These are phyloP conservation scores for Campylomormyrus numenius DNA, from an alignment of 2,113 vertebrate genomes.

Conservation along the genomic window DNA sequence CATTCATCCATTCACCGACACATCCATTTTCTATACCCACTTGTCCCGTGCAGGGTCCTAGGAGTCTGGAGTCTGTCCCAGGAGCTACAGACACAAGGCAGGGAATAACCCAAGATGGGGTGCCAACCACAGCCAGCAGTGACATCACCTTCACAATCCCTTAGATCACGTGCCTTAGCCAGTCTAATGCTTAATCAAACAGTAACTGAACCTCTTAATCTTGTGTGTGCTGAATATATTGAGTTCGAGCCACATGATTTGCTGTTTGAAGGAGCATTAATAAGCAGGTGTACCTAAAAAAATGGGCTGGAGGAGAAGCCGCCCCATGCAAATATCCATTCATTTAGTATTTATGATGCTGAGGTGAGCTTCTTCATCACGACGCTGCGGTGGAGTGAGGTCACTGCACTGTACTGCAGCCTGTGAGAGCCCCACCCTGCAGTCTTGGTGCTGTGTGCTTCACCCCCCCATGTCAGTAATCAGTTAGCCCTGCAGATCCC, in stretches of 20 bases:
- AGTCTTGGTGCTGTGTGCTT: neutral
- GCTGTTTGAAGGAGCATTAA: neutral
- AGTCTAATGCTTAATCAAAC: neutral
- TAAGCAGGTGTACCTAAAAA: neutral
- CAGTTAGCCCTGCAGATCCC: neutral
- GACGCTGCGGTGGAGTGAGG: neutral
- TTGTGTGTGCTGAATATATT: neutral
- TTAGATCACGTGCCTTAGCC: neutral
- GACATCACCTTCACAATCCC: neutral
- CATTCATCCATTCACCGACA: neutral
- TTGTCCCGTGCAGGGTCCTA: neutral
- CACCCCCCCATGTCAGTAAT: neutral
- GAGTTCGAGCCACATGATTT: neutral
- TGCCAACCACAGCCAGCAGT: neutral
- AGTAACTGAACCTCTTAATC: neutral
- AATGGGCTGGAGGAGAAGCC: neutral
- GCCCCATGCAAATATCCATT: neutral
- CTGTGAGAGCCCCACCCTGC: neutral
- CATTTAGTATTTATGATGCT: neutral
- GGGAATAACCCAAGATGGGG: neutral
- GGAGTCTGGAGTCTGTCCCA: neutral
- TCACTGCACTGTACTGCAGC: neutral
- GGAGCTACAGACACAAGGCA: neutral
- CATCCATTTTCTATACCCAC: neutral
- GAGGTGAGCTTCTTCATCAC: neutral